Conservation (phyloP, 2,888 invertebrate genomes). For the Imbricaverruca yamaguchii region DNA sequence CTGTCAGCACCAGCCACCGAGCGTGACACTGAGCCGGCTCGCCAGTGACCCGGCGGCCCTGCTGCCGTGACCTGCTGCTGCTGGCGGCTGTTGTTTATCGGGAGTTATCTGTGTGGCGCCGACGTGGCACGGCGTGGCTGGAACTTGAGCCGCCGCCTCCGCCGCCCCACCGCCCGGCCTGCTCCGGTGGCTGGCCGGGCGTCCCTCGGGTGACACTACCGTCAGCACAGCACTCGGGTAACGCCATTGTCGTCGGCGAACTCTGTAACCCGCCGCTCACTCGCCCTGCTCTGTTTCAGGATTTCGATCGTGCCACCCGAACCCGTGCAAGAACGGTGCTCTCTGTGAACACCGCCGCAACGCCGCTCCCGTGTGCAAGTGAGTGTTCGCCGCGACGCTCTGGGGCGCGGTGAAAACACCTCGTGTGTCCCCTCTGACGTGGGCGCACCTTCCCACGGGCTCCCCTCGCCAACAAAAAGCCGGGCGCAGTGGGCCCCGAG, state of each 20-base stretch:
- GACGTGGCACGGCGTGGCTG: neutral
- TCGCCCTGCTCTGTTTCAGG: conserved; percentile 51
- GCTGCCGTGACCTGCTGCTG: too few species aligned
- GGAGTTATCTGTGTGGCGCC: too few species aligned
- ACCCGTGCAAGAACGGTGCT: conserved; percentile 84
- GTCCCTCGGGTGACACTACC: too few species aligned
- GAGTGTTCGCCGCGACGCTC: conserved; percentile 49
- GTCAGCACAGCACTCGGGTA: neutral
- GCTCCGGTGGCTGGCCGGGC: neutral
- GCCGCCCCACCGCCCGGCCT: neutral
- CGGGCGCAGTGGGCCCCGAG: too few species aligned
- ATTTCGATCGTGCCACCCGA: conserved; percentile 78
- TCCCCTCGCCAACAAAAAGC: neutral
- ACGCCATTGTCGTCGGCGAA: neutral
- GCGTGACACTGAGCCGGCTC: too few species aligned
- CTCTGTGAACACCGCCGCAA: conserved; percentile 56
- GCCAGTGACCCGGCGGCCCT: too few species aligned
- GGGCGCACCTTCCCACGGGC: neutral
- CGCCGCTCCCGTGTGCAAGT: conserved; percentile 76
- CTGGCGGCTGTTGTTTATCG: too few species aligned
- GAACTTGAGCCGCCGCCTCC: neutral
- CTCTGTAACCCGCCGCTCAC: neutral
- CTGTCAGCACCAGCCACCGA: too few species aligned
- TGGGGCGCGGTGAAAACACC: neutral
- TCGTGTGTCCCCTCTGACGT: neutral